Evolutionary conservation across 1,140 invertebrate genomes (phyloP).

Genomic region (Musca vetustissima): DNA sequence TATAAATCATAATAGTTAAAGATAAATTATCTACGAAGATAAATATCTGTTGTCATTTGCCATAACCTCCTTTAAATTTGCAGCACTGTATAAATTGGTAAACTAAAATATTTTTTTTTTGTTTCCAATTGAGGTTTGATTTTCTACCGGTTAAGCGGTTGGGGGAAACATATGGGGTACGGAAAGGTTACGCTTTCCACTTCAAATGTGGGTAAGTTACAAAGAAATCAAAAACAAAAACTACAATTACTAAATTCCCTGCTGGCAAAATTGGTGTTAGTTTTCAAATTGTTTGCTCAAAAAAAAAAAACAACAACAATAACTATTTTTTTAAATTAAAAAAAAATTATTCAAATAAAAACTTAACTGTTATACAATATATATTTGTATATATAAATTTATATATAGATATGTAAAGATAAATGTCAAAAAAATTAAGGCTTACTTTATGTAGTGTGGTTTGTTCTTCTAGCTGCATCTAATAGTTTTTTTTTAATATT

Average conservation of each 20-base stretch:
- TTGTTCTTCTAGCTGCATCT: slow-evolving; percentile 56
- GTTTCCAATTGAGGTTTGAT: too few relatives aligned
- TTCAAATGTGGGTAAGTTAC: too few relatives aligned
- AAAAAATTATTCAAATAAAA: neutral
- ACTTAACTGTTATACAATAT: neutral
- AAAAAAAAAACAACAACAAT: neutral
- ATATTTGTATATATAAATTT: neutral
- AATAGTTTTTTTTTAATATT: slow-evolving; percentile 29
- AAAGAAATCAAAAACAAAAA: neutral
- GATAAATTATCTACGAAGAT: too few relatives aligned
- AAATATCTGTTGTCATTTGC: too few relatives aligned
- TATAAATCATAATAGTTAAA: too few relatives aligned
- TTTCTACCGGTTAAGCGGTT: too few relatives aligned
- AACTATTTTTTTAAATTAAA: neutral
- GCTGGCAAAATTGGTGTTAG: slow-evolving; percentile 25
- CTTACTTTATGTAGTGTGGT: slow-evolving; percentile 56
- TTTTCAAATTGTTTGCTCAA: slow-evolving; percentile 3
- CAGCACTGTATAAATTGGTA: too few relatives aligned
- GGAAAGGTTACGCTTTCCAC: too few relatives aligned
- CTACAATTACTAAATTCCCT: slow-evolving; percentile 14
- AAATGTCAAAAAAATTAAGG: slow-evolving; percentile 25
- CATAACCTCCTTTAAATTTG: too few relatives aligned
- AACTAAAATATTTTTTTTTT: too few relatives aligned
- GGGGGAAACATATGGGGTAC: neutral
- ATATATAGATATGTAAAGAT: neutral